Base-by-base conservation (phyloP, 2,113 vertebrate species). In the Cranoglanis bouderius region DNA sequence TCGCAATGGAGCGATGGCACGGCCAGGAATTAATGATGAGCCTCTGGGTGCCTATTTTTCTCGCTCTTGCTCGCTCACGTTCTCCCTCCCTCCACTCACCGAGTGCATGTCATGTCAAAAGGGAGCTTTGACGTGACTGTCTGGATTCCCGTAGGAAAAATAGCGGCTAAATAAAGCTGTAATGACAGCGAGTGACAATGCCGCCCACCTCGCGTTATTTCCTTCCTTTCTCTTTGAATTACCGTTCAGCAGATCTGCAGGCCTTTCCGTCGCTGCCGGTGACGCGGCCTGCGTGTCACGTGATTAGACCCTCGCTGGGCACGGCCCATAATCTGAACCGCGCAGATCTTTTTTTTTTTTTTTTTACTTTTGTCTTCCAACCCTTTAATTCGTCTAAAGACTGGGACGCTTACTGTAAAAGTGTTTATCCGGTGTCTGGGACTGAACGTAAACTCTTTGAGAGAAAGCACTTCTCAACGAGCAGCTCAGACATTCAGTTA, bases 151-250 rank as follows among this genome's bases (percentile, higher is more conserved):
- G 40, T 51, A 75, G 86, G 89, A 88, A 55, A 65, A n/a, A n/a
- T n/a, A n/a, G 84, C 67, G 0, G 77, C 87, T 89, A 90, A 89
- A 92, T 90, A 88, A 87, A 90, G 88, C 78, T 55, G 49, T 89
- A 88, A 88, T 90, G 81, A 90, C 87, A 55, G 55, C 82, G 26
- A 57, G 63, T 88, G 85, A 88, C 85, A 86, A 81, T 46, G 70
- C 83, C 84, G 51, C 88, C 90, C 86, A 88, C 90, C 82, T 85
- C 65, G 49, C 63, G 59, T 88, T 75, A 89, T 85, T 82, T 85
- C 72, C 72, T 77, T 89, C 87, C 46, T 35, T 75, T 74, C 82
- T 90, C 82, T 85, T 89, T 85, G 87, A 88, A 84, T 77, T 88
- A 40, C 87, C 53, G 61, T 80, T 87, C 82, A 55, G 38, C 40